A percentile compares a stretch with the other conserved stretches of the same genome.
Conservation (phyloP, 2,888 invertebrate genomes). For the Chrysolina haemoptera region DNA sequence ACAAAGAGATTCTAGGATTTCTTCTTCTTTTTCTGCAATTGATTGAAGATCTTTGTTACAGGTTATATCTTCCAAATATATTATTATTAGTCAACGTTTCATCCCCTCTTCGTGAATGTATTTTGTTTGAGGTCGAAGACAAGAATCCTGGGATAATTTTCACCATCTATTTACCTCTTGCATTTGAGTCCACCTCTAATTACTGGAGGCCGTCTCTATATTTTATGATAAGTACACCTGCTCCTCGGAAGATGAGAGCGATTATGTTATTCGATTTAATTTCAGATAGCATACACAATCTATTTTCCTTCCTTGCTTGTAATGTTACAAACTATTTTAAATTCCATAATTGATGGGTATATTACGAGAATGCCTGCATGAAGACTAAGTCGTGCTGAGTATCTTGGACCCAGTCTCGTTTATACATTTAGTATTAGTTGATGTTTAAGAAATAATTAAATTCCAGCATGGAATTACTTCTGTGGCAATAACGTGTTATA, state of each 20-base stretch:
- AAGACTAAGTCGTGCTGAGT: background rate
- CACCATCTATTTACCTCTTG: too few species aligned
- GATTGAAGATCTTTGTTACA: too few species aligned
- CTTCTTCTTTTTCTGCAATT: too few species aligned
- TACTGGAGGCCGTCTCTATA: slow-evolving; percentile 11
- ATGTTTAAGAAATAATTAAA: too few species aligned
- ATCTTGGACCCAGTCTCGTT: background rate
- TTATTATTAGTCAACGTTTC: too few species aligned
- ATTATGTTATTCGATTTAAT: slow-evolving; percentile 46
- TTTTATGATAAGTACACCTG: slow-evolving; percentile 41
- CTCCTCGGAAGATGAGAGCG: slow-evolving; percentile 28
- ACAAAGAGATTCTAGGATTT: too few species aligned
- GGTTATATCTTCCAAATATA: too few species aligned
- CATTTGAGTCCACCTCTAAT: background rate
- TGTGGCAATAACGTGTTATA: too few species aligned
- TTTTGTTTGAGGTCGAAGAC: too few species aligned
- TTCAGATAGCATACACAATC: slow-evolving; percentile 40
- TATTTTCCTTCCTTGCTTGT: slow-evolving; percentile 23
- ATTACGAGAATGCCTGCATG: background rate
- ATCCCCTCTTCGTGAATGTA: too few species aligned
- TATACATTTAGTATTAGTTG: background rate
- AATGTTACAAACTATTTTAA: slow-evolving; percentile 39
- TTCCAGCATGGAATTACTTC: too few species aligned
- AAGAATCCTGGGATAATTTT: too few species aligned
- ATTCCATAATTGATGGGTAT: slow-evolving; percentile 32